Evolutionary conservation across 1,140 invertebrate genomes (phyloP).

Genomic region (Pogonomyrmex barbatus): DNA sequence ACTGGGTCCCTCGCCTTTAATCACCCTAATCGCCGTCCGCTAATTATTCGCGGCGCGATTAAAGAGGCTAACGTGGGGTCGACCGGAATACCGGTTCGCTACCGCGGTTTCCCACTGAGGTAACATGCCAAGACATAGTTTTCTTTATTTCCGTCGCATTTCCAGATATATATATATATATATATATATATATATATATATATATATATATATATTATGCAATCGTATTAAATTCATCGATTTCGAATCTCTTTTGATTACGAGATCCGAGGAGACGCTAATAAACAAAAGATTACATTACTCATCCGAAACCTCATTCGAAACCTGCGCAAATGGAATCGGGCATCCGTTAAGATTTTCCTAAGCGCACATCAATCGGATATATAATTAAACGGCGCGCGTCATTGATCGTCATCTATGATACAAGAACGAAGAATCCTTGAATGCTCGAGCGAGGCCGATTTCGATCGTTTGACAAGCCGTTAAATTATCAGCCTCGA

Average conservation of each 20-base stretch:
- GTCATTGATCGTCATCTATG: slow-evolving; percentile 24
- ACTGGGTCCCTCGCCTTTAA: slow-evolving; percentile 74
- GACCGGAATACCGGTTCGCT: slow-evolving; percentile 26
- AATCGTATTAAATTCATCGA: background rate
- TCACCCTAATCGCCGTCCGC: slow-evolving; percentile 79
- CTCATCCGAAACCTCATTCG: slow-evolving; percentile 27
- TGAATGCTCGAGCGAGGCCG: background rate
- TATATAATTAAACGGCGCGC: slow-evolving; percentile 50
- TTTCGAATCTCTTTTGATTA: background rate
- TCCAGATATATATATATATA: slow-evolving; percentile 15
- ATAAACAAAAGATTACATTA: slow-evolving; percentile 45
- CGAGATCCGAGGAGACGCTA: background rate
- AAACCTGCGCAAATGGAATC: slow-evolving; percentile 44
- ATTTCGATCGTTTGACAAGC: background rate
- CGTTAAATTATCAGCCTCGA: slow-evolving; percentile 48
- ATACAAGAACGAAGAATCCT: slow-evolving; percentile 42
- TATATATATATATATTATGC: background rate
- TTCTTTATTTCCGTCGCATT: slow-evolving; percentile 72
- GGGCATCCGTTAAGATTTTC: slow-evolving; percentile 1
- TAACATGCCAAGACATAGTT: slow-evolving; percentile 47
- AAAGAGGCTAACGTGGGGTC: slow-evolving; percentile 75
- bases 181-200: background rate
- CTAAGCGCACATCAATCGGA: background rate
- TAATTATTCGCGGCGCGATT: slow-evolving; percentile 81
- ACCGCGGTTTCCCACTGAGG: slow-evolving; percentile 53